Base-by-base conservation (phyloP, 2,113 vertebrate species). In the Thunnus thynnus region DNA sequence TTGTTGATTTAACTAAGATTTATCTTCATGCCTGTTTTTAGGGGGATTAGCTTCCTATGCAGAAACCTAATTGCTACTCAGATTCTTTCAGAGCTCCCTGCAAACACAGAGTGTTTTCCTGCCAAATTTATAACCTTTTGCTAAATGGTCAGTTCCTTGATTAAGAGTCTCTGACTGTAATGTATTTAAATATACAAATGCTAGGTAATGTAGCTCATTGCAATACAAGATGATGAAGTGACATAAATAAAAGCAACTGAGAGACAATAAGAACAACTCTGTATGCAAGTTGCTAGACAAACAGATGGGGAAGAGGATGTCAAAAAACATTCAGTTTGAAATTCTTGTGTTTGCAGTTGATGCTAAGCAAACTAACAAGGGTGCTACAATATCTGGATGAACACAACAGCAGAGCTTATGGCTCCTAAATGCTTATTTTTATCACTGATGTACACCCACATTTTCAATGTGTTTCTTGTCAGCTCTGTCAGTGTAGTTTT, bases 371-470 rank as follows among this genome's bases (percentile, higher is more conserved):
- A 30, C 57, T 56, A 71, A 83, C 65, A 61, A 0, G 17, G 56
- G 47, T 44, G 70, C 61, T 41, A 7, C 36, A 41, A 9, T 61
- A 17, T 72, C 57, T 75, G 64, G 57, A 82, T 77, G 72, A 70
- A 80, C 57, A 78, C 30, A n/a, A 50, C 36, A 57, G 18, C 0
- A 32, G 27, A 76, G 65, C 52, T 20, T 36, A 66, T 52, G 82
- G 62, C 22, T 72, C 75, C 76, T 58, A 41, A 79, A 47, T 85
- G 79, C 72, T 78, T 77, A 60, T 78, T 84, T 30, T 80, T 65
- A 80, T 83, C 70, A 27, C 73, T 61, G 78, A 78, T 25, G 52
- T 72, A 89, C 86, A 84, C 85, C 86, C 83, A 84, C 88, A 69
- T 30, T 69, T 73, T 46, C 76, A 58, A 30, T 27, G 69, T 5